These are phyloP conservation scores for Hipparchia sbordonii DNA, from an alignment of 2,888 invertebrate genomes.

Conservation along the genomic window DNA sequence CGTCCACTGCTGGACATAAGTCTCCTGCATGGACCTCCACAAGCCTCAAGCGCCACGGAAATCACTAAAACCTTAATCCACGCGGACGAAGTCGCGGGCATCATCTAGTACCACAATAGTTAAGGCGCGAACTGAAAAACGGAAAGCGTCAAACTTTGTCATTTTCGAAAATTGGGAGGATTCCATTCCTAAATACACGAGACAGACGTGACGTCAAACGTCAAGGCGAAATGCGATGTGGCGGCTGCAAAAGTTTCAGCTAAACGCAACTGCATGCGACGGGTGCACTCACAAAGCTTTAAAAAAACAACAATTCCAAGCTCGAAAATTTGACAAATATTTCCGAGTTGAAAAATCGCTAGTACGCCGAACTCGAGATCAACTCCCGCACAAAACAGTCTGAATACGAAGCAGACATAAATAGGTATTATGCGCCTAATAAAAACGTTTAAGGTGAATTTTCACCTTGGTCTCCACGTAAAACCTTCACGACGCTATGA, in stretches of 20 bases:
- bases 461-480: constrained; percentile 9
- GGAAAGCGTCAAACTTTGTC: neutral
- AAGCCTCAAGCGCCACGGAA: too few species aligned
- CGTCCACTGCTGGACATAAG: too few species aligned
- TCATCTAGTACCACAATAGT: too few species aligned
- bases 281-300: constrained; percentile 25
- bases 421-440: constrained; percentile 17
- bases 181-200: constrained; percentile 8
- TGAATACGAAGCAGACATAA: neutral
- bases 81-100: too few species aligned
- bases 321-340: constrained; percentile 30
- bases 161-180: constrained; percentile 18
- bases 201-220: constrained; percentile 23
- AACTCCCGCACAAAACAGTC: constrained; percentile 20
- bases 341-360: constrained; percentile 31
- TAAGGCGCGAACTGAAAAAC: too few species aligned
- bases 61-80: too few species aligned
- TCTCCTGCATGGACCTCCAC: too few species aligned
- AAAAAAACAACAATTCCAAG: constrained; percentile 19
- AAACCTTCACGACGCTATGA: constrained; percentile 7
- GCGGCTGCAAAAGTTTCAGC: constrained; percentile 25
- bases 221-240: constrained; percentile 16
- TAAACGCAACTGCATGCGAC: constrained; percentile 28
- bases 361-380: constrained; percentile 34
- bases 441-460: constrained; percentile 17